Conservation (phyloP, 1,140 invertebrate genomes). For the Lasaia peninsularis region DNA sequence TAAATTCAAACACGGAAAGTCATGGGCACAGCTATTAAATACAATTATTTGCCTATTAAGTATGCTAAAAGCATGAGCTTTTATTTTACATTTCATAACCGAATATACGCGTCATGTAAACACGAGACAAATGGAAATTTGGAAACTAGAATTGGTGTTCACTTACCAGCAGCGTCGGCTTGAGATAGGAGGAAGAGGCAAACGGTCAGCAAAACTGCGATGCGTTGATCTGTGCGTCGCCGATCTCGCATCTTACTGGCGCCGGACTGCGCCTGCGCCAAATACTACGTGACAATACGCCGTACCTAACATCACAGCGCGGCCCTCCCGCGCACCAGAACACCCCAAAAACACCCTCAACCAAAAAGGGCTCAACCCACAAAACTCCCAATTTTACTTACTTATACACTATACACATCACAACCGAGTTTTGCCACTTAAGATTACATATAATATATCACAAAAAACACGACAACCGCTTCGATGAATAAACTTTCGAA, state of each 20-base stretch:
- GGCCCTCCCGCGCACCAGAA: constrained; percentile 33
- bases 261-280: constrained; percentile 70
- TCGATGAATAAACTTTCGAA: constrained; percentile 69
- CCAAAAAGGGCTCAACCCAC: neutral
- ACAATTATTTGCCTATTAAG: too few species aligned
- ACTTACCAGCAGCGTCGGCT: constrained; percentile 66
- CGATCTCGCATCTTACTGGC: constrained; percentile 73
- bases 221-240: constrained; percentile 58
- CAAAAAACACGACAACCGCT: constrained; percentile 76
- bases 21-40: too few species aligned
- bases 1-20: too few species aligned
- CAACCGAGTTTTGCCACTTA: constrained; percentile 75
- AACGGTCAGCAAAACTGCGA: constrained; percentile 59
- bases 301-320: constrained; percentile 52
- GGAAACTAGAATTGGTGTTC: constrained; percentile 25
- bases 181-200: constrained; percentile 62
- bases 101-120: neutral
- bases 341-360: constrained; percentile 5
- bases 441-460: constrained; percentile 57
- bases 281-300: constrained; percentile 57
- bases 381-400: constrained; percentile 27
- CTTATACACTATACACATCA: constrained; percentile 73
- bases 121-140: constrained; percentile 39
- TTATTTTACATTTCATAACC: neutral
- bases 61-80: too few species aligned